Evolutionary conservation across 2,797 vertebrate genomes (phyloP), one percentile per base, ranked within the genome.

Genomic region (Orientallactaga sibirica): DNA sequence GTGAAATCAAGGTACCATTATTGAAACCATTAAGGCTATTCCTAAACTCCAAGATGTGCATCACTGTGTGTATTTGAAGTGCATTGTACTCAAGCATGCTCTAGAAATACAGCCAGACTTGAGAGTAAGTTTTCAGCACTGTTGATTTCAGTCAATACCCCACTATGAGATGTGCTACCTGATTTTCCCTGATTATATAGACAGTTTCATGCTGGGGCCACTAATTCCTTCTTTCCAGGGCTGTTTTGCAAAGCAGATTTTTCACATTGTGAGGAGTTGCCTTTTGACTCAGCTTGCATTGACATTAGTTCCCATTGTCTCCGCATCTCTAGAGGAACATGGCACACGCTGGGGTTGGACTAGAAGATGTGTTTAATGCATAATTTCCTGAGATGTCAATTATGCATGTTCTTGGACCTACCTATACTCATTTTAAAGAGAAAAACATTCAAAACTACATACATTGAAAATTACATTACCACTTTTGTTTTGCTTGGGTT

Each of bases 1-100:
- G 29, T 66, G 29, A 95, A 87, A 92, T 83, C 66, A 95, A 75
- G 14, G 14, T 82, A 62, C 64, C 29, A 62, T 84, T 93, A 73
- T 41, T 91, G 80, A 79, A 15, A 66, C 37, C 41, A 41, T 86
- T 94, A 92, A 75, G 91, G 43, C 58, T 81, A 8, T 88, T 91
- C 24, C 61, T 94, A n/a, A 92, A 96, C 90, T 52, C 68, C 37
- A 74, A 73, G 80, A n/a, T 62, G 12, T 18, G 29, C 52, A 76
- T 78, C 62, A 24, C 22, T 24, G 0, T 91, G 18, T 66, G 58
- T 88, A 41, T 71, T 88, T 73, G 76, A 93, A 82, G 18, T 55
- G 12, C 16, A 5, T 12, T 80, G 2, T 62, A 71, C 33, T 92
- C 66, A 83, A 62, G 37, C 3, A 22, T 37, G 92, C 18, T 91